Evolutionary conservation across 1,140 invertebrate species (phyloP).

Genomic region (Papilio polyxenes): DNA sequence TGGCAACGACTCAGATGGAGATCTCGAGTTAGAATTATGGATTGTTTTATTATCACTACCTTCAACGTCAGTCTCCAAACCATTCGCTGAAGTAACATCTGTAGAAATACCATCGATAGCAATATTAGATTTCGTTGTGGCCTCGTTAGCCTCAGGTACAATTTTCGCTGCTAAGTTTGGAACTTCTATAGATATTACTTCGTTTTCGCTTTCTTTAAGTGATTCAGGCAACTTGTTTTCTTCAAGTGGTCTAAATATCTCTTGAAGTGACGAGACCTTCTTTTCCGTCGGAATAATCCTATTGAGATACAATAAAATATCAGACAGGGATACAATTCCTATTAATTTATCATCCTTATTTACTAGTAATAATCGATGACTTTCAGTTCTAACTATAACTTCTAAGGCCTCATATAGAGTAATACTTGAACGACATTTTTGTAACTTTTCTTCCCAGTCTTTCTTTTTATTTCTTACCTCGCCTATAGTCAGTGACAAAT

Average conservation of each 20-base stretch:
- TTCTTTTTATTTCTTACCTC: slow-evolving; percentile 77
- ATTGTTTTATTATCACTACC: slow-evolving; percentile 45
- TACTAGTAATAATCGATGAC: slow-evolving; percentile 78
- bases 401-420: slow-evolving; percentile 80
- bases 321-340: slow-evolving; percentile 75
- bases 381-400: slow-evolving; percentile 80
- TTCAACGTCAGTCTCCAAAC: slow-evolving; percentile 53
- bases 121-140: slow-evolving; percentile 48
- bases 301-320: slow-evolving; percentile 78
- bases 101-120: slow-evolving; percentile 40
- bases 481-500: slow-evolving; percentile 73
- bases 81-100: slow-evolving; percentile 20
- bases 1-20: slow-evolving; percentile 42
- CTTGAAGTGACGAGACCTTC: slow-evolving; percentile 75
- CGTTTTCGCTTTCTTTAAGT: slow-evolving; percentile 70
- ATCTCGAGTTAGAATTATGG: slow-evolving; percentile 39
- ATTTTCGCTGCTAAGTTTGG: slow-evolving; percentile 56
- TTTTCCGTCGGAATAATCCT: slow-evolving; percentile 76
- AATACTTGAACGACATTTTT: slow-evolving; percentile 78
- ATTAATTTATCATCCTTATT: slow-evolving; percentile 75
- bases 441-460: slow-evolving; percentile 79
- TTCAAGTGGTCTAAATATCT: slow-evolving; percentile 75
- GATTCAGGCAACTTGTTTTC: slow-evolving; percentile 74
- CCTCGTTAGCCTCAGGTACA: slow-evolving; percentile 61
- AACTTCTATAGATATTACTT: slow-evolving; percentile 72